Evolutionary conservation across 2,113 vertebrate species (phyloP).

Genomic region (Ophiodon elongatus): DNA sequence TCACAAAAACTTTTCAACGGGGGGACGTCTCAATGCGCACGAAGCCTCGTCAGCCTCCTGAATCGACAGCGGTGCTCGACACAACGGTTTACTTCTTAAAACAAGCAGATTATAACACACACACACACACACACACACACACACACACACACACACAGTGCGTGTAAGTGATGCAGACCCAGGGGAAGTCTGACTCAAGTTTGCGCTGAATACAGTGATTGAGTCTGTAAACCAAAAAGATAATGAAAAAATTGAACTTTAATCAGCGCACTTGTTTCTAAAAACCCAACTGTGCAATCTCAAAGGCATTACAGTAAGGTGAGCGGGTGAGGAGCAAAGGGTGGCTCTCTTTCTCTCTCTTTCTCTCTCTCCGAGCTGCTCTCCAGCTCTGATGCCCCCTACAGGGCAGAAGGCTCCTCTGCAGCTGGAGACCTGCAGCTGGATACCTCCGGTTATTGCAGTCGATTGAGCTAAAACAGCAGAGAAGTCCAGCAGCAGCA

Average conservation of each 20-base stretch:
- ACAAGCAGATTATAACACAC: background rate
- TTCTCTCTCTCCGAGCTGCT: slow-evolving; percentile 18
- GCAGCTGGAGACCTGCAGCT: slow-evolving; percentile 33
- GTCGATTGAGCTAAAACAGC: slow-evolving; percentile 43
- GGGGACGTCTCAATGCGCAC: slow-evolving; percentile 36
- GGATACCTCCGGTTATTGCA: slow-evolving; percentile 35
- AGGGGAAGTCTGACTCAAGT: background rate
- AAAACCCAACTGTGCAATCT: slow-evolving; percentile 42
- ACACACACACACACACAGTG: background rate
- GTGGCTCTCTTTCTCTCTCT: slow-evolving; percentile 1
- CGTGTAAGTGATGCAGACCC: background rate
- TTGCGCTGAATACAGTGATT: slow-evolving; percentile 12
- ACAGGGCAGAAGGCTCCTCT: slow-evolving; percentile 54
- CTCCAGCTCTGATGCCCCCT: slow-evolving; percentile 73
- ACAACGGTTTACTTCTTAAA: slow-evolving; percentile 1
- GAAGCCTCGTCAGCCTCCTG: slow-evolving; percentile 11
- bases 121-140: too few relatives aligned
- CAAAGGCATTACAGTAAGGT: slow-evolving; percentile 18
- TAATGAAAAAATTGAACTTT: slow-evolving; percentile 17
- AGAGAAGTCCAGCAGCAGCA: background rate
- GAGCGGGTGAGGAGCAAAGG: slow-evolving; percentile 32
- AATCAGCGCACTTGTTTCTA: slow-evolving; percentile 40
- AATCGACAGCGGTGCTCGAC: slow-evolving; percentile 11
- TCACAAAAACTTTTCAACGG: slow-evolving; percentile 37
- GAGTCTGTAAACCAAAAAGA: slow-evolving; percentile 23